phyloP scores from a whole-genome alignment of 1,140 invertebrate species.

The Drosophila tropicalis region DNA sequence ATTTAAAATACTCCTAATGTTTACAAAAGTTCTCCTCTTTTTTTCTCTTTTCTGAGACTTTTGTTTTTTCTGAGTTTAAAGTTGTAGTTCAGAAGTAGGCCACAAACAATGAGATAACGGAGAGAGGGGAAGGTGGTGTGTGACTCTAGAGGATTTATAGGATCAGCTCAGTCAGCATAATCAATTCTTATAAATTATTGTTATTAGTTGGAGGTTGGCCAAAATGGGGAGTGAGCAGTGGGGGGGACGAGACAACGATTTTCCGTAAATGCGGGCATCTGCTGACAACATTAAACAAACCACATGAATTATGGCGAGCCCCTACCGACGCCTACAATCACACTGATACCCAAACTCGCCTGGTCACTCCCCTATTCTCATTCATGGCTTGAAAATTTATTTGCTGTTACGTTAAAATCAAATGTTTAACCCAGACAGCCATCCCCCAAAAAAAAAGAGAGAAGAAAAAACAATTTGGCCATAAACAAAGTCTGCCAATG shows the following conservation, averaged over 20 bases:
- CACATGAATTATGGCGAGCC: conserved; percentile 60
- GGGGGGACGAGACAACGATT: conserved; percentile 18
- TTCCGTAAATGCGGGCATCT: conserved; percentile 46
- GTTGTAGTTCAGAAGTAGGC: conserved; percentile 25
- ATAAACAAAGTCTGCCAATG: conserved; percentile 67
- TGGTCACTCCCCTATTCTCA: conserved; percentile 1
- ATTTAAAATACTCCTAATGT: no score
- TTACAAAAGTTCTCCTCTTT: conserved; percentile 33
- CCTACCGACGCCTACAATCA: not conserved
- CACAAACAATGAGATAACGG: conserved; percentile 37
- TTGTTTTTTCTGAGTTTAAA: not conserved
- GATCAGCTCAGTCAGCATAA: conserved; percentile 65
- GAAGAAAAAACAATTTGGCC: conserved; percentile 25
- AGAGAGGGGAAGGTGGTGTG: not conserved
- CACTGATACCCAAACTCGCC: conserved; percentile 34
- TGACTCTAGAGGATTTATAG: conserved; percentile 58
- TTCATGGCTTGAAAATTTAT: conserved; percentile 41
- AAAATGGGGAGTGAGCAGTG: conserved; percentile 27
- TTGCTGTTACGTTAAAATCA: conserved; percentile 43
- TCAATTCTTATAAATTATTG: conserved; percentile 81
- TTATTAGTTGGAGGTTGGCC: conserved; percentile 66
- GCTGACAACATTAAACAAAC: conserved; percentile 77
- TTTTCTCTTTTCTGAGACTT: not conserved
- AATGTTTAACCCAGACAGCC: conserved; percentile 33
- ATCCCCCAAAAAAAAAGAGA: not conserved